Base-by-base conservation (phyloP, 2,797 vertebrate genomes). In the Falco peregrinus region DNA sequence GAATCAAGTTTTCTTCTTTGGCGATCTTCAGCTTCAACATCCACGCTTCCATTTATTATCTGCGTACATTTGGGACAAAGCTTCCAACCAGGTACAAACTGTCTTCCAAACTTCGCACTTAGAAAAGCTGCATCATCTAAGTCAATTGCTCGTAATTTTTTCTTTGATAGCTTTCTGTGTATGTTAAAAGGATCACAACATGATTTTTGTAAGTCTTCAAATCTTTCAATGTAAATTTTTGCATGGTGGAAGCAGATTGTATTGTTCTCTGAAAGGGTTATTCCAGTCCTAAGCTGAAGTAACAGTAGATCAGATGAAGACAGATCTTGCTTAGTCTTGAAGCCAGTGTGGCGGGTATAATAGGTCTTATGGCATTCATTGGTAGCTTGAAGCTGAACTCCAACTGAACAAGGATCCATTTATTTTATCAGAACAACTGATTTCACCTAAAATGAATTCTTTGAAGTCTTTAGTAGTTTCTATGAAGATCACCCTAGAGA, bases 21-120 rank as follows among this genome's bases (percentile, higher is more conserved):
- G 19, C 97, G 95, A 50, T 98, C 98, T 87, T 98, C 98, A 4
- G 97, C 70, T 68, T 98, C 98, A 83, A 98, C 89, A 73, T 98
- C 98, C 85, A 98, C 95, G 11, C 96, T 98, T 90, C 98, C 98
- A 10, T 98, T 98, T 89, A 98, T 98, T 90, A 98, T 98, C 93
- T 98, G 98, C 89, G 97, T 98, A 51, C 98, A 98, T 29, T 98
- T 98, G 92, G 97, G 97, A 92, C 98, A 98, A 78, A 98, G 98
- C 50, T 98, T 98, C 98, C 98, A 98, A 59, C 98, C 98, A 92
- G 98, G 98, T 43, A 98, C 97, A 88, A 98, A 98, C 64, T 98
- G 98, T 43, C 98, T 97, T 87, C 98, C 97, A 89, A 98, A 98
- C 94, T 98, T 98, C 88, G 98, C 98, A 51, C 97, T 98, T 37